Base-by-base conservation (phyloP, 30 jellyfish, hydroid and myxozoan species). In the Aurelia aurita region DNA sequence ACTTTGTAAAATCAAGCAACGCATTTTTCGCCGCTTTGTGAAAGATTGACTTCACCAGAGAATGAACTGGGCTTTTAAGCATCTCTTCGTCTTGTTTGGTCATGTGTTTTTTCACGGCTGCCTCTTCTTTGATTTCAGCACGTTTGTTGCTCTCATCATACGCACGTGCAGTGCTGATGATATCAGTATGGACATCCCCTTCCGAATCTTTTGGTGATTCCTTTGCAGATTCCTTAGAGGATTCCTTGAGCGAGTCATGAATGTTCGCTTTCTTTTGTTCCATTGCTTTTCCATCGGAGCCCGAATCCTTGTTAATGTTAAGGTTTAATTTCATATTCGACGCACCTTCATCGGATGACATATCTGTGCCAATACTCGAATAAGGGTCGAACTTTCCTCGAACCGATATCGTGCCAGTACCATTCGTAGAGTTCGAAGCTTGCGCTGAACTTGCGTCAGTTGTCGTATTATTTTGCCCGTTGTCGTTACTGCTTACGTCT, bases 1-100 rank as follows among this genome's bases (percentile, higher is more conserved):
- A 61, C n/a, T 78, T 62, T 0, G 89, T 21, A 32, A 78, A 78
- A 46, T 46, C 80, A 18, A 51, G 46, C 71, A 78, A 18, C 9
- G 63, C 89, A 25, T 45, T 62, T 10, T 61, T 62, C 28, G 89
- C 89, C 2, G 89, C 89, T 23, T 62, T 78, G 79, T 63, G 79
- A 19, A 78, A 64, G 25, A 78, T 78, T 13, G 89, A 60, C 12
- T 64, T 78, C 23, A 78, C 89, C 7, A 78, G 39, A 32, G 49
- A 18, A 45, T 78, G 79, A 28, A 78, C 89, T 14, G 89, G 89
- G 12, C 49, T n/a, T 21, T 78, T 66, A 58, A 78, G 22, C 32
- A 54, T 21, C 16, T 75, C 55, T 54, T 25, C 14, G 5, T 75
- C 87, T 35, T 54, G 60, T n/a, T 75, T 75, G 47, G 87, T 75